A percentile compares a stretch with the other conserved stretches of the same genome.
Conservation (phyloP, 2,113 vertebrate genomes). For the Lethenteron camtschaticum region DNA sequence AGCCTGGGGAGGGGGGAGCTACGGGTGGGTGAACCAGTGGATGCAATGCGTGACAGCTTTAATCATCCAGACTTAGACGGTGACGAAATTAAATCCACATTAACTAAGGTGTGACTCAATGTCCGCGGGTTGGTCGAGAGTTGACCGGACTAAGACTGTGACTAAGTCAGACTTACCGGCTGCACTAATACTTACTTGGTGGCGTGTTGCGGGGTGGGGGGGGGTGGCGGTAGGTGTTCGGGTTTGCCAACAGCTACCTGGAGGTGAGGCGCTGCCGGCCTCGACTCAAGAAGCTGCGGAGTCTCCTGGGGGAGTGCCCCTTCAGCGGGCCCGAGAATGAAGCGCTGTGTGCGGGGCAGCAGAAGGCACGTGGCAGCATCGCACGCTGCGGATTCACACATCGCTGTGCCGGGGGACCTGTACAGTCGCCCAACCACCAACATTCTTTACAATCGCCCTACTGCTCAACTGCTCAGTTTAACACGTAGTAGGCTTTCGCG, state of each 20-base stretch:
- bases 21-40: too few relatives aligned
- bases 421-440: too few relatives aligned
- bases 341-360: too few relatives aligned
- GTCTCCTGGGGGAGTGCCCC: background rate
- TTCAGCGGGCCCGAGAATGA: background rate
- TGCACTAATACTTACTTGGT: background rate
- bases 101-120: background rate
- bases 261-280: slow-evolving; percentile 1
- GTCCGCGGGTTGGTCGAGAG: background rate
- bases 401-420: too few relatives aligned
- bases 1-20: too few relatives aligned
- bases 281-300: background rate
- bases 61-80: too few relatives aligned
- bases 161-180: background rate
- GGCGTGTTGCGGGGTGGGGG: background rate
- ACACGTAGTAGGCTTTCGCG: too few relatives aligned
- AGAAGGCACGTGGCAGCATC: too few relatives aligned
- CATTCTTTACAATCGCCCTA: too few relatives aligned
- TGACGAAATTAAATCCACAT: background rate
- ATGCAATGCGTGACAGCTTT: too few relatives aligned
- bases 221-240: background rate
- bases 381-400: too few relatives aligned
- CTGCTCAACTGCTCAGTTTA: too few relatives aligned
- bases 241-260: background rate
- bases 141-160: background rate